Evolutionary conservation across 2,113 vertebrate species (phyloP).

Genomic region (Ia io): DNA sequence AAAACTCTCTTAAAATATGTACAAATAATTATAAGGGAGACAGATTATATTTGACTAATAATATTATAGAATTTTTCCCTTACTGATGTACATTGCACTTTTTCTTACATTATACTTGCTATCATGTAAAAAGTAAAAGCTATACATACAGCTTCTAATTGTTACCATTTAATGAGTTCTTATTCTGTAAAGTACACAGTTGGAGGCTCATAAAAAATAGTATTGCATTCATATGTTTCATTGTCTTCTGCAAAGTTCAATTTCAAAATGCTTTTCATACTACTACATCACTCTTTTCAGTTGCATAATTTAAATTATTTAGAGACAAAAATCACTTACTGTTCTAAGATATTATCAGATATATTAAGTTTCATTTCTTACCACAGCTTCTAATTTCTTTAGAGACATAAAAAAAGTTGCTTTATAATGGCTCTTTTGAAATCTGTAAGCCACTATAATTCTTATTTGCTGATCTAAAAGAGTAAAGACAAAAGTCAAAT

Average conservation of each 20-base stretch:
- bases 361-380: constrained; percentile 1
- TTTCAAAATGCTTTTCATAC: constrained; percentile 12
- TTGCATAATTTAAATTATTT: constrained; percentile 8
- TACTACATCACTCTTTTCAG: not conserved
- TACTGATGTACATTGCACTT: not conserved
- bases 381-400: not conserved
- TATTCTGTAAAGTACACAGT: not conserved
- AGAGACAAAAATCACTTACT: not conserved
- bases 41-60: not conserved
- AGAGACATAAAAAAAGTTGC: not conserved
- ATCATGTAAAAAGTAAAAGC: not conserved
- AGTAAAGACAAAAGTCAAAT: not conserved
- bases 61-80: not conserved
- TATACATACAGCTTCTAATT: not conserved
- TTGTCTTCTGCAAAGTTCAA: not conserved
- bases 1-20: not conserved
- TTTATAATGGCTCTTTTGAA: not conserved
- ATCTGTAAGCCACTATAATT: not conserved
- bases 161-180: not conserved
- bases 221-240: not conserved
- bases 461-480: constrained; percentile 26
- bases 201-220: not conserved
- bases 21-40: not conserved
- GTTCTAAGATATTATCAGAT: not conserved
- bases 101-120: not conserved